Base-by-base conservation (phyloP, 2,888 invertebrate genomes). In the Ophioninae sp. region DNA sequence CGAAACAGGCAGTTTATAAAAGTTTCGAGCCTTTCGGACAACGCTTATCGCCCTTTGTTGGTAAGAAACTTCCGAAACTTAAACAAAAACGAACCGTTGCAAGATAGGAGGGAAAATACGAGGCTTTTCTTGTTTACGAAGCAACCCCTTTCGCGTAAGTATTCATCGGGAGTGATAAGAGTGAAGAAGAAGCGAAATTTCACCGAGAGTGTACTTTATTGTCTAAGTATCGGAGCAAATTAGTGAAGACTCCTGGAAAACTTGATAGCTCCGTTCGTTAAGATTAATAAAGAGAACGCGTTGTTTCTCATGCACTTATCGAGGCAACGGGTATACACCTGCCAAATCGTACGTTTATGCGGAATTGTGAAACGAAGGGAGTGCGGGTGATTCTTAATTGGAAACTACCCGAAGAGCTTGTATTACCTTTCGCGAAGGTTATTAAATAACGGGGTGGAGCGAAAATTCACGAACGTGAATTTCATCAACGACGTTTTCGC, bases 1-100 rank as follows among this genome's bases (percentile, higher is more conserved):
- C 70, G 56, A 62, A 6, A 10, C 6, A 10, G 23, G 61, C 6
- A 41, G 77, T 80, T 84, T 69, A 84, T 78, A 61, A 81, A 84
- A 84, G 57, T 85, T 84, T 77, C 68, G 30, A 67, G 59, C 62
- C 69, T 64, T 70, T 73, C 70, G 50, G 44, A 69, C 72, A 64
- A 67, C 39, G 17, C 62, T 56, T 17, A 39, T 65, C 65, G 41
- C 20, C 7, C 20, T 41, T n/a, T 7, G 17, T n/a, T 3, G 37
- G 64, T n/a, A 23, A 62, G 7, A 62, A 21, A 5, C 30, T 62
- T 6, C n/a, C 41, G 6, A 39, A 65, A 65, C 39, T 39, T 3
- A 17, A 20, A n/a, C 7, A 6, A 20, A 6, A 41, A 20, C 17
- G 65, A 65, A 7, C 20, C 20, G 7, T 39, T n/a, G 68, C 20